phyloP scores from a whole-genome alignment of 2,797 vertebrate species.

The Cryptoblepharus egeriae region DNA sequence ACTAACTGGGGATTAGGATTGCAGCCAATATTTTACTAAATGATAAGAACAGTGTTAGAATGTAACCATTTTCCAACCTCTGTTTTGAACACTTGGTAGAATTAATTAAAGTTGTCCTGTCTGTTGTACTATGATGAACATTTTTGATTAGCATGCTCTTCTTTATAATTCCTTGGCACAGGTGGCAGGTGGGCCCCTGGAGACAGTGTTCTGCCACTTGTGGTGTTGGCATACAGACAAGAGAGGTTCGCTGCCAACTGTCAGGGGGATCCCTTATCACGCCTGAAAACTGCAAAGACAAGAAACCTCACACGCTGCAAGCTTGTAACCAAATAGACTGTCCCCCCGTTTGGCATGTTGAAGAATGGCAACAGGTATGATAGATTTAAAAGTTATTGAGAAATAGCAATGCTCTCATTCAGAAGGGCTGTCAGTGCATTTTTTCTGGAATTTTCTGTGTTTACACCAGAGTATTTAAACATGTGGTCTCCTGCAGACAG shows the following conservation, averaged over 20 bases:
- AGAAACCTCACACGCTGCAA: slow-evolving; percentile 83
- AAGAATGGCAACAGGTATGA: slow-evolving; percentile 89
- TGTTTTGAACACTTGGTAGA: not conserved
- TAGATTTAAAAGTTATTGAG: not conserved
- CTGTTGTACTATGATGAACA: not conserved
- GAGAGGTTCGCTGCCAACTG: slow-evolving; percentile 83
- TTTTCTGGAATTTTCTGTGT: no score
- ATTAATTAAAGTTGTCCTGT: not conserved
- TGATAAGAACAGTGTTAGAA: no score
- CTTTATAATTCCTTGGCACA: slow-evolving; percentile 57
- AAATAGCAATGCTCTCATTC: no score
- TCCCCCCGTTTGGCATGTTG: slow-evolving; percentile 85
- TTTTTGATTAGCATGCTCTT: not conserved
- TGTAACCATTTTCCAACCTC: not conserved
- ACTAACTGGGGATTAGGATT: no score
- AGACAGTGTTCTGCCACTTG: slow-evolving; percentile 87
- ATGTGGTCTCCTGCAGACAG: not conserved
- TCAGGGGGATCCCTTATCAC: slow-evolving; percentile 69
- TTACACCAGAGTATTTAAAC: not conserved
- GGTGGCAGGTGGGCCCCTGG: slow-evolving; percentile 87
- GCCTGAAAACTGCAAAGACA: slow-evolving; percentile 76
- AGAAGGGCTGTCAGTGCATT: no score
- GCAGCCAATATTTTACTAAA: no score
- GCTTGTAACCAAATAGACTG: slow-evolving; percentile 91
- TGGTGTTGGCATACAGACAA: slow-evolving; percentile 88